Conservation (phyloP, 2,797 vertebrate genomes). For the Neomorphus geoffroyi region DNA sequence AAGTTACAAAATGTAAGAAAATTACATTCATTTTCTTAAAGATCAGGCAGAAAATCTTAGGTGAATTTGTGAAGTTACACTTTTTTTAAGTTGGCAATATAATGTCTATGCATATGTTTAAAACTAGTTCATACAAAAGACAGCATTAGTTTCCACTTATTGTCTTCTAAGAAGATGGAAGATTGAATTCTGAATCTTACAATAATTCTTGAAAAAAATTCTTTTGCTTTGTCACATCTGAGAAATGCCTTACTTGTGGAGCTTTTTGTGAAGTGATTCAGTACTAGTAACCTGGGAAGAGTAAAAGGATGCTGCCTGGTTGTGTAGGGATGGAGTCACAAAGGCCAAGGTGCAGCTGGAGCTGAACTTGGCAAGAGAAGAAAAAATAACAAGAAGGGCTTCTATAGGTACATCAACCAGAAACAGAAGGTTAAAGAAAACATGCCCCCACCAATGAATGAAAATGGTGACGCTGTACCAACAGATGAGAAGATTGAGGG, state of each 20-base stretch:
- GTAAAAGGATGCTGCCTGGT: too few relatives aligned
- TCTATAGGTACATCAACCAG: too few relatives aligned
- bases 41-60: not conserved
- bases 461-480: too few relatives aligned
- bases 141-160: not conserved
- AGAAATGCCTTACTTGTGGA: not conserved
- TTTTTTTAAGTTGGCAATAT: not conserved
- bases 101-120: not conserved
- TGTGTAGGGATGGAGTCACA: too few relatives aligned
- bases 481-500: too few relatives aligned
- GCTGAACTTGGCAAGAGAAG: too few relatives aligned
- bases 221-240: not conserved
- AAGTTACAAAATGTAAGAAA: not conserved
- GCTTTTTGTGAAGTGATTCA: not conserved
- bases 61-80: not conserved
- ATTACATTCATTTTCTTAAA: not conserved
- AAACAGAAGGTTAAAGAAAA: too few relatives aligned
- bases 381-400: too few relatives aligned
- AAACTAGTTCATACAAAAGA: not conserved
- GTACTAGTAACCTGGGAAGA: not conserved
- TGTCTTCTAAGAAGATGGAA: not conserved
- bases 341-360: too few relatives aligned
- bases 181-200: not conserved
- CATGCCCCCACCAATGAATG: too few relatives aligned
- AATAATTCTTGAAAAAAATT: not conserved